These are phyloP conservation scores for Andrena flavipes DNA, from an alignment of 2,888 invertebrate genomes.

Conservation along the genomic window DNA sequence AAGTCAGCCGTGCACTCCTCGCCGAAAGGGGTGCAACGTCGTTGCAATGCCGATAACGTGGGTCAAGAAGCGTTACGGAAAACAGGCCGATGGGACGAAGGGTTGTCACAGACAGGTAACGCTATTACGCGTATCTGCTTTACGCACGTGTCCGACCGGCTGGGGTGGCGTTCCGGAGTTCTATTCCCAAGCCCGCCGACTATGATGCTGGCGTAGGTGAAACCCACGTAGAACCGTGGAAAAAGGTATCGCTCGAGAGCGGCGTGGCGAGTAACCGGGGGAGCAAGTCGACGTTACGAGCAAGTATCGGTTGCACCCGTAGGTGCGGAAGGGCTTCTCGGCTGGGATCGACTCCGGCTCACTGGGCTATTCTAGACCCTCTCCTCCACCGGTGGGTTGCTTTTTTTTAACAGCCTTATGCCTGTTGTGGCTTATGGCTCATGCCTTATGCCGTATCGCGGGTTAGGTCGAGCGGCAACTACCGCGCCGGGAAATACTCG, in stretches of 20 bases:
- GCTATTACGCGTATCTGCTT: conserved; percentile 67
- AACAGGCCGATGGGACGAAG: conserved; percentile 57
- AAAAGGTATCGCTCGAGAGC: conserved; percentile 57
- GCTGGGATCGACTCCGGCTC: conserved; percentile 63
- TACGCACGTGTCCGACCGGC: conserved; percentile 53
- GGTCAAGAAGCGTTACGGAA: conserved; percentile 54
- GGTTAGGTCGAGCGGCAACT: conserved; percentile 31
- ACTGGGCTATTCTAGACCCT: conserved; percentile 69
- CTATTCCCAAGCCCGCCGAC: conserved; percentile 46
- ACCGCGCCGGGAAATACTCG: conserved; percentile 53
- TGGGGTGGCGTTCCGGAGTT: conserved; percentile 60
- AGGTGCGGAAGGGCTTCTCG: conserved; percentile 74
- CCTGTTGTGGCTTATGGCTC: conserved; percentile 69
- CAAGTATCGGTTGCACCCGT: conserved; percentile 77
- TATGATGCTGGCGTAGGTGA: conserved; percentile 58
- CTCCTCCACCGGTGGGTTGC: conserved; percentile 25
- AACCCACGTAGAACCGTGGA: conserved; percentile 65
- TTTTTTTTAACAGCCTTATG: conserved; percentile 60
- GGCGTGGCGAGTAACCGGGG: conserved; percentile 42
- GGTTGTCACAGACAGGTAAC: conserved; percentile 66
- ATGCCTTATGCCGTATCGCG: conserved; percentile 51
- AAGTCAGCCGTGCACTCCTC: conserved; percentile 3
- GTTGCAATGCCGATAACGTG: conserved; percentile 37
- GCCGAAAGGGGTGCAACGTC: background rate
- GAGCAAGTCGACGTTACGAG: conserved; percentile 59